Percentiles rank a stretch among this genome's conserved stretches.
These are phyloP conservation scores for Falco berigora DNA, from an alignment of 2,797 vertebrate genomes.

Conservation along the genomic window DNA sequence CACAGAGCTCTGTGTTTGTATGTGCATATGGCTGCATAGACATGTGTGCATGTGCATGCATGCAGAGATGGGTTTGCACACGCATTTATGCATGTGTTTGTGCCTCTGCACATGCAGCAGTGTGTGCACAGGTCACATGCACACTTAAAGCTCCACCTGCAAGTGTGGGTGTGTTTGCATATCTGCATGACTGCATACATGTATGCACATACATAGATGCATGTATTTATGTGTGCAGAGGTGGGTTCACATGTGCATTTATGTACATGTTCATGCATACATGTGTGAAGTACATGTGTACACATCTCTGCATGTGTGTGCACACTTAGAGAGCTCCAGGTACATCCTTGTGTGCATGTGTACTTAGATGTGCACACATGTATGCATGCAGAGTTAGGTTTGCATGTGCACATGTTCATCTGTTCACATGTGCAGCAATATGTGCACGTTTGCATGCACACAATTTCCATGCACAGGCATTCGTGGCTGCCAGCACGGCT, in stretches of 20 bases:
- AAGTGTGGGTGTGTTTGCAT: not conserved
- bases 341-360: not conserved
- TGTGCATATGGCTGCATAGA: not conserved
- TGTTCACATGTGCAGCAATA: too few relatives aligned
- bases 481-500: not conserved
- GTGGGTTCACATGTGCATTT: too few relatives aligned
- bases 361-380: too few relatives aligned
- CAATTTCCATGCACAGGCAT: rapidly evolving
- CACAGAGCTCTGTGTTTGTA: not conserved
- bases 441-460: rapidly evolving
- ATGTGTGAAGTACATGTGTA: rapidly evolving
- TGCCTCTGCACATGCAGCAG: too few relatives aligned
- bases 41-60: not conserved
- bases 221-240: too few relatives aligned
- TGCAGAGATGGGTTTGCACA: too few relatives aligned
- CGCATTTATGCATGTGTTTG: too few relatives aligned
- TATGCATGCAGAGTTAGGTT: not conserved
- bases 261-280: rapidly evolving
- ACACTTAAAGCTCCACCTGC: not conserved
- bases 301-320: rapidly evolving
- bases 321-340: not conserved
- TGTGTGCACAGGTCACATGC: too few relatives aligned
- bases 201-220: too few relatives aligned
- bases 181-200: not conserved
- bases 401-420: not conserved